These are phyloP conservation scores for Amphipoea lucens DNA, from an alignment of 2,888 invertebrate species.

Conservation along the genomic window DNA sequence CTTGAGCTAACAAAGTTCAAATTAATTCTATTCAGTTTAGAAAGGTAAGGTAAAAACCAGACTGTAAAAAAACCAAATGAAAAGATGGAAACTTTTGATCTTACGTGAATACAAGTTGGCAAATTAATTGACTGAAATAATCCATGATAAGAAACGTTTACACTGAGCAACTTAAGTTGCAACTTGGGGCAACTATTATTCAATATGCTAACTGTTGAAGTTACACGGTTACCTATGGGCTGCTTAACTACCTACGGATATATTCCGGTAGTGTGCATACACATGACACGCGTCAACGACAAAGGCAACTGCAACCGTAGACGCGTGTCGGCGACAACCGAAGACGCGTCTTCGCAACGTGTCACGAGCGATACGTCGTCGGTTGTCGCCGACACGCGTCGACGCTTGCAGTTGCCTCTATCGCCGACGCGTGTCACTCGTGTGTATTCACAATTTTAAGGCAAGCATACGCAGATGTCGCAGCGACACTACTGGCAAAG, in stretches of 20 bases:
- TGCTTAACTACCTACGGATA: neutral
- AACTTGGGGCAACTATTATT: neutral
- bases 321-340: too few relatives aligned
- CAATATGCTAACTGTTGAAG: neutral
- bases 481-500: neutral
- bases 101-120: conserved; percentile 22
- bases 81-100: conserved; percentile 43
- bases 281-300: too few relatives aligned
- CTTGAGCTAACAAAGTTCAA: conserved; percentile 12
- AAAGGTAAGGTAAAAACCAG: conserved; percentile 11
- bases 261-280: neutral
- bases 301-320: too few relatives aligned
- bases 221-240: neutral
- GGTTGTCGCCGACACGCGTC: too few relatives aligned
- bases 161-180: conserved; percentile 8
- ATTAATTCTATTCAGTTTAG: conserved; percentile 35
- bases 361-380: too few relatives aligned
- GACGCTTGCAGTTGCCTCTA: too few relatives aligned
- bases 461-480: neutral
- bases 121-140: conserved; percentile 35
- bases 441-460: neutral
- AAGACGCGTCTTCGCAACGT: too few relatives aligned
- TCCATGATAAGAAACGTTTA: neutral
- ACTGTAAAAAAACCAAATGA: neutral
- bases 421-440: neutral